phyloP scores from a whole-genome alignment of 2,113 vertebrate genomes.

The Myiozetetes cayanensis region DNA sequence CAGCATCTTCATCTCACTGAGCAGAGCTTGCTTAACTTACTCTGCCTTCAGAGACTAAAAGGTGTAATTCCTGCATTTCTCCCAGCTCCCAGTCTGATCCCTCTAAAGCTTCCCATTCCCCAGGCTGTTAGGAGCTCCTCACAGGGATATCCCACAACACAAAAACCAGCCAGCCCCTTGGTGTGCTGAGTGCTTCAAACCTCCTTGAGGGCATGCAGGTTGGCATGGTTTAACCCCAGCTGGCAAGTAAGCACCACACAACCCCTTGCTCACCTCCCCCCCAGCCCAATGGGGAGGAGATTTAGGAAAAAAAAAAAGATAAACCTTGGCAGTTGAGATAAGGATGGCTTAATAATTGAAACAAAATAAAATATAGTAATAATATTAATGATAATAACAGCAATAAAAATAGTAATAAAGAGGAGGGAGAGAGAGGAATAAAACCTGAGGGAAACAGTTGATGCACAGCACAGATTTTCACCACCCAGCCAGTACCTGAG shows the following conservation, averaged over 20 bases:
- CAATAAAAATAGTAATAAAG: not conserved
- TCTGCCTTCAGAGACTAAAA: not conserved
- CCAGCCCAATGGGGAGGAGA: not conserved
- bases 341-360: not conserved
- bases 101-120: not conserved
- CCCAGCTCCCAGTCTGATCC: not conserved
- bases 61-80: not conserved
- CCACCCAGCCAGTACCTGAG: rapidly evolving
- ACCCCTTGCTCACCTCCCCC: not conserved
- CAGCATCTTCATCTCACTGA: not conserved
- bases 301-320: too few species aligned
- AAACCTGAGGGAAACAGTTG: not conserved
- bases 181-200: not conserved
- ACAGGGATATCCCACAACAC: not conserved
- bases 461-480: not conserved
- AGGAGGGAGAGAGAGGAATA: not conserved
- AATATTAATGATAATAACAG: not conserved
- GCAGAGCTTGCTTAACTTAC: not conserved
- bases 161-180: not conserved
- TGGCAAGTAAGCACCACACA: not conserved
- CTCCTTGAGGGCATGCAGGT: not conserved
- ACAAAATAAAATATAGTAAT: not conserved
- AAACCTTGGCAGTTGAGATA: not conserved
- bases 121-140: not conserved
- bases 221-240: not conserved